Conservation (phyloP, 2,797 vertebrate species). For the Sebastes kiyomatsui region DNA sequence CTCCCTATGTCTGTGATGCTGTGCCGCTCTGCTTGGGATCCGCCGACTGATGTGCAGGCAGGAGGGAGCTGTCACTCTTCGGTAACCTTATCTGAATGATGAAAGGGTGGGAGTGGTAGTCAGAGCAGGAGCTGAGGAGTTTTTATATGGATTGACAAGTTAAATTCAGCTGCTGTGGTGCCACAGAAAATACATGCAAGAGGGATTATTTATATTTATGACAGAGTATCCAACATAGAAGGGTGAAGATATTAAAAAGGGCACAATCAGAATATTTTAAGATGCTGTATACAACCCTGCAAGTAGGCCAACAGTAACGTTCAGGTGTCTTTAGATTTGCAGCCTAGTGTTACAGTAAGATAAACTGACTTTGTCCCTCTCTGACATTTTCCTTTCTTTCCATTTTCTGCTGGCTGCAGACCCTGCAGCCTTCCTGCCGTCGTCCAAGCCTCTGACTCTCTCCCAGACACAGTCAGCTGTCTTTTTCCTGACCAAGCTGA, state of each 20-base stretch:
- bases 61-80: constrained; percentile 62
- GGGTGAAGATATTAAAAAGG: neutral
- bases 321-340: constrained; percentile 14
- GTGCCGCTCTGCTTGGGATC: constrained; percentile 45
- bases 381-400: constrained; percentile 22
- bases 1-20: constrained; percentile 43
- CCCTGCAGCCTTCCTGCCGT: constrained; percentile 38
- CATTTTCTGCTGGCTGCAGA: constrained; percentile 65
- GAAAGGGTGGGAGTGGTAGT: constrained; percentile 33
- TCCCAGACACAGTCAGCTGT: constrained; percentile 81
- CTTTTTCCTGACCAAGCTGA: constrained; percentile 93
- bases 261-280: neutral
- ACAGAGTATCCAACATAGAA: neutral
- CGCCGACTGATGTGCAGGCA: constrained; percentile 68
- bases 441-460: constrained; percentile 66
- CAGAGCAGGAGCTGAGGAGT: constrained; percentile 26
- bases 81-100: constrained; percentile 56
- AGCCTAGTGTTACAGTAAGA: neutral
- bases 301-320: constrained; percentile 25
- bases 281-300: constrained; percentile 19
- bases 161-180: constrained; percentile 14
- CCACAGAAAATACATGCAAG: constrained; percentile 12
- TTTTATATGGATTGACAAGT: constrained; percentile 44
- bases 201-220: constrained; percentile 6
- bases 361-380: constrained; percentile 14